Percentiles rank a stretch among this genome's conserved stretches.
Conservation (phyloP, 2,888 invertebrate species). For the Acanthosepion lycidas region DNA sequence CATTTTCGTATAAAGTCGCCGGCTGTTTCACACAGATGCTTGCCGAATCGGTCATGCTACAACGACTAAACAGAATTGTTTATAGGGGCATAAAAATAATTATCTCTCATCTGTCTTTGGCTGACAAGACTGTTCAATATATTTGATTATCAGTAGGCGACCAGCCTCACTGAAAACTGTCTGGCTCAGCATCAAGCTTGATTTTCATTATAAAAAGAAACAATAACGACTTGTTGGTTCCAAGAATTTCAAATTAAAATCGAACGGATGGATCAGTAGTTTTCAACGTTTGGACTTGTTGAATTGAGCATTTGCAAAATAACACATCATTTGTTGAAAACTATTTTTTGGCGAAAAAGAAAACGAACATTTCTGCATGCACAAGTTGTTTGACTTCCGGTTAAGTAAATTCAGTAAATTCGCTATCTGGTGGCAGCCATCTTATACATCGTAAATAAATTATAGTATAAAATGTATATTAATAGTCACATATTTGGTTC, state of each 20-base stretch:
- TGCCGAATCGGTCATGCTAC: background rate
- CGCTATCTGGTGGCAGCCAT: too few species aligned
- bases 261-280: background rate
- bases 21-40: too few species aligned
- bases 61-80: background rate
- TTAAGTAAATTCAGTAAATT: too few species aligned
- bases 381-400: too few species aligned
- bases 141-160: background rate
- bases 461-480: too few species aligned
- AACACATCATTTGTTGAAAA: background rate
- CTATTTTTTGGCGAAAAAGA: too few species aligned
- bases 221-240: background rate
- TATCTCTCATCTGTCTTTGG: background rate
- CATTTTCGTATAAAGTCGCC: background rate
- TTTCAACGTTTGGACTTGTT: background rate
- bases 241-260: background rate
- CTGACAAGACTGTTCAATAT: slow-evolving; percentile 33
- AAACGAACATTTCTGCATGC: too few species aligned
- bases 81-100: slow-evolving; percentile 4
- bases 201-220: background rate
- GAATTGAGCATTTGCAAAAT: background rate
- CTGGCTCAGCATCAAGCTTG: background rate
- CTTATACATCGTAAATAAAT: too few species aligned
- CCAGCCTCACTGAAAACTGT: background rate
- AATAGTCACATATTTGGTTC: too few species aligned